Conservation (phyloP, 2,797 vertebrate genomes). For the Onychomys arenicola region DNA sequence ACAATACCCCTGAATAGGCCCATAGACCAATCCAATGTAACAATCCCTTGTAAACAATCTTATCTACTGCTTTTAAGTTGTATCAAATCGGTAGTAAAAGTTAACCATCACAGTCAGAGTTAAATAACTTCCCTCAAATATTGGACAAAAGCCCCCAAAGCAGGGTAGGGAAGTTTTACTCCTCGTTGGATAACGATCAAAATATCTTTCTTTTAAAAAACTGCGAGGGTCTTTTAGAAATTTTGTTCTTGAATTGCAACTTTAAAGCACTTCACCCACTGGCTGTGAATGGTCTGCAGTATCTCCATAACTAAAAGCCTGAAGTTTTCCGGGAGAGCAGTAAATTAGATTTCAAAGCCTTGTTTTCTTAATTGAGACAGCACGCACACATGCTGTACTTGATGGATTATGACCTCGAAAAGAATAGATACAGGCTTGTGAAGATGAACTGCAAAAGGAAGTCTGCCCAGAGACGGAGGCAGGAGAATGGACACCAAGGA, state of each 20-base stretch:
- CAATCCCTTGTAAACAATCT: neutral
- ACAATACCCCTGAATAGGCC: neutral
- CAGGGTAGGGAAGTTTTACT: neutral
- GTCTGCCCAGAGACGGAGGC: neutral
- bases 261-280: neutral
- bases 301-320: neutral
- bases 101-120: neutral
- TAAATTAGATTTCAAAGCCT: slow-evolving; percentile 29
- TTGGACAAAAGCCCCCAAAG: neutral
- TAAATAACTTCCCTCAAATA: neutral
- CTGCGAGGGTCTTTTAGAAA: neutral
- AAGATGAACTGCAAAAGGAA: slow-evolving; percentile 28
- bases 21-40: neutral
- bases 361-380: neutral
- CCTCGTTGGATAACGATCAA: neutral
- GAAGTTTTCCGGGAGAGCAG: neutral
- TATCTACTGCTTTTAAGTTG: neutral
- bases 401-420: neutral
- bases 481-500: neutral
- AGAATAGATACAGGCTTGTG: neutral
- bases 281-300: neutral
- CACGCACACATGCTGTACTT: neutral
- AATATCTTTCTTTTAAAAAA: neutral
- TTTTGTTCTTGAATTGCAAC: neutral
- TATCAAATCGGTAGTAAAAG: neutral